Conservation (phyloP, 2,113 vertebrate genomes). For the Clarias gariepinus region DNA sequence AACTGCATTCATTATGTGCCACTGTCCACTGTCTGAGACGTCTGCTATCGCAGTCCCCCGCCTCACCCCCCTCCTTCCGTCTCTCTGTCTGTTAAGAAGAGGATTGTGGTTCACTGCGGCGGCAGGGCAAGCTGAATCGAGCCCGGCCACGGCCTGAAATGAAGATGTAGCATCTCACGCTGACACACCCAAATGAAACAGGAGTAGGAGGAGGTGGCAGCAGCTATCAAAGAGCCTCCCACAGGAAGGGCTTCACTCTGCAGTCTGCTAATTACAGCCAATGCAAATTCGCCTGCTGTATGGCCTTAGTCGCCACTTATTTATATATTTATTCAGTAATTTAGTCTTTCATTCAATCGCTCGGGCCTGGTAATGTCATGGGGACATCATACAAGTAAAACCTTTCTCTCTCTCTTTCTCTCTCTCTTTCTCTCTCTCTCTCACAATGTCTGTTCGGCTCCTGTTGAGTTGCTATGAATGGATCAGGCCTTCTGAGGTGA, state of each 20-base stretch:
- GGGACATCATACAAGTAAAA: slow-evolving; percentile 59
- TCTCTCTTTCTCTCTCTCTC: slow-evolving; percentile 41
- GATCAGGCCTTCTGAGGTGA: slow-evolving; percentile 63
- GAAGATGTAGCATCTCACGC: slow-evolving; percentile 91
- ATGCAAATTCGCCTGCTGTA: slow-evolving; percentile 86
- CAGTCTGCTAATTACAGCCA: slow-evolving; percentile 91
- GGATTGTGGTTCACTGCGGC: neutral
- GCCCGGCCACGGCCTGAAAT: slow-evolving; percentile 84
- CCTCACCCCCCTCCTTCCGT: slow-evolving; percentile 60
- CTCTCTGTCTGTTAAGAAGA: slow-evolving; percentile 67
- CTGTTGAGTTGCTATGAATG: slow-evolving; percentile 54
- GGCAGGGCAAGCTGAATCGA: slow-evolving; percentile 81
- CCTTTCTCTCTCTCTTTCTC: slow-evolving; percentile 47
- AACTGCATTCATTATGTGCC: slow-evolving; percentile 98
- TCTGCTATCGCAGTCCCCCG: slow-evolving; percentile 12
- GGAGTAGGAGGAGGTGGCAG: slow-evolving; percentile 85
- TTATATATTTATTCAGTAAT: slow-evolving; percentile 55
- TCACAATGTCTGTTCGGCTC: slow-evolving; percentile 14
- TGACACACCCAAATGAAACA: slow-evolving; percentile 96
- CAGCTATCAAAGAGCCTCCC: slow-evolving; percentile 89
- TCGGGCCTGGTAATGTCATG: slow-evolving; percentile 41
- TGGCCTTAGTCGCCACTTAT: slow-evolving; percentile 60
- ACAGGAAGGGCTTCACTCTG: slow-evolving; percentile 83
- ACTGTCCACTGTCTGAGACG: slow-evolving; percentile 77
- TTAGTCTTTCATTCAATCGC: slow-evolving; percentile 66